Conservation (phyloP, 2,797 vertebrate genomes). For the Taeniopygia guttata region DNA sequence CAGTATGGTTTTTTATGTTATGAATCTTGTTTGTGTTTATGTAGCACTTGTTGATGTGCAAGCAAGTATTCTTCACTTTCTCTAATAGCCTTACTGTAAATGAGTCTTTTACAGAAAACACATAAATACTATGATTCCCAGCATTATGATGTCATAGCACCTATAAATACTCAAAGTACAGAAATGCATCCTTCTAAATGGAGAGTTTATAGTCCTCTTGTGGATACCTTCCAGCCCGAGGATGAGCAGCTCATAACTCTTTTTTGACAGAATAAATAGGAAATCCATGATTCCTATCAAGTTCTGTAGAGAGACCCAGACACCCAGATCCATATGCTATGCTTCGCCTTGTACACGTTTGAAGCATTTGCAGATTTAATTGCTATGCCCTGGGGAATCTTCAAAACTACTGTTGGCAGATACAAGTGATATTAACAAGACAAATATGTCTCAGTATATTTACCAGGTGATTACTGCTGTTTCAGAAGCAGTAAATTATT, state of each 20-base stretch:
- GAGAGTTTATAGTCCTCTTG: conserved; percentile 66
- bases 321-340: conserved; percentile 21
- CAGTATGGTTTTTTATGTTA: background rate
- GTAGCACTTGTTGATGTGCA: background rate
- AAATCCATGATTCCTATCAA: conserved; percentile 60
- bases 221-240: conserved; percentile 58
- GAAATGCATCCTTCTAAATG: conserved; percentile 68
- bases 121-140: conserved; percentile 72
- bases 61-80: conserved; percentile 39
- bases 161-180: conserved; percentile 69
- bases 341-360: background rate
- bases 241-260: conserved; percentile 57
- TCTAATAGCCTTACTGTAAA: conserved; percentile 68
- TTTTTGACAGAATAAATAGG: conserved; percentile 60
- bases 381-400: conserved; percentile 41
- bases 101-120: conserved; percentile 67
- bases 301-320: conserved; percentile 21
- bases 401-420: conserved; percentile 34
- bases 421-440: conserved; percentile 55
- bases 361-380: conserved; percentile 6
- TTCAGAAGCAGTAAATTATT: conserved; percentile 50
- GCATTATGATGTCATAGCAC: conserved; percentile 71
- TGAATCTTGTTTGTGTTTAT: background rate
- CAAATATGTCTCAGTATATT: conserved; percentile 52
- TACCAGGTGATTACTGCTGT: conserved; percentile 51